These are phyloP conservation scores for Lycocerus yunnanus DNA, from an alignment of 2,888 invertebrate genomes.

Conservation along the genomic window DNA sequence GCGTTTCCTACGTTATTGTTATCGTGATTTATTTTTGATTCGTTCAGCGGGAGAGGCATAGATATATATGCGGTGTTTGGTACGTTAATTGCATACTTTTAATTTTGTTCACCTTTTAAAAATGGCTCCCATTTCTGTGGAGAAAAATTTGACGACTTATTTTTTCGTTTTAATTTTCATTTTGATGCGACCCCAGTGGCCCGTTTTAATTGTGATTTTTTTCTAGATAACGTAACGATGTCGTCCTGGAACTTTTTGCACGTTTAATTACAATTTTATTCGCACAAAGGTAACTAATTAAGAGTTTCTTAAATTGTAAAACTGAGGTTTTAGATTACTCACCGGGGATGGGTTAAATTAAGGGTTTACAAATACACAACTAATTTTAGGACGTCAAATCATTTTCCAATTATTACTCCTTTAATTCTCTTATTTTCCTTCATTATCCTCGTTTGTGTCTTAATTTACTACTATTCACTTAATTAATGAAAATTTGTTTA, in stretches of 20 bases:
- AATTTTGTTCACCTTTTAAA: constrained; percentile 43
- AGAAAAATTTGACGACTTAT: constrained; percentile 7
- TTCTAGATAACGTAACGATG: constrained; percentile 1
- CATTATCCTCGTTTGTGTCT: constrained; percentile 20
- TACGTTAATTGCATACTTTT: constrained; percentile 34
- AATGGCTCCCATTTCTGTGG: constrained; percentile 43
- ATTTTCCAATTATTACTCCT: neutral
- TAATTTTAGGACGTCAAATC: neutral
- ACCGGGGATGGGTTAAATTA: constrained; percentile 13
- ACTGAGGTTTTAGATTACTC: constrained; percentile 11
- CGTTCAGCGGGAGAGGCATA: constrained; percentile 19
- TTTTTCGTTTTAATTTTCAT: neutral
- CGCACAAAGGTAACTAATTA: constrained; percentile 23
- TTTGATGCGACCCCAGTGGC: neutral
- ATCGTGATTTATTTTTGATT: constrained; percentile 22
- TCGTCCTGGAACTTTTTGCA: neutral
- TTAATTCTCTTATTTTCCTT: constrained; percentile 22
- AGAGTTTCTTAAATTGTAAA: constrained; percentile 19
- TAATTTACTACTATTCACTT: constrained; percentile 2
- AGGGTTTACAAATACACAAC: constrained; percentile 5
- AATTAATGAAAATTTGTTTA: neutral
- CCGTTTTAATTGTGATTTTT: neutral
- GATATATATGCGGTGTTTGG: neutral
- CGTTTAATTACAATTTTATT: constrained; percentile 17
- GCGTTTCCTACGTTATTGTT: constrained; percentile 17